These are phyloP conservation scores for Blastomussa wellsi DNA, from an alignment of 92 coral and sea anemone genomes.

Conservation along the genomic window DNA sequence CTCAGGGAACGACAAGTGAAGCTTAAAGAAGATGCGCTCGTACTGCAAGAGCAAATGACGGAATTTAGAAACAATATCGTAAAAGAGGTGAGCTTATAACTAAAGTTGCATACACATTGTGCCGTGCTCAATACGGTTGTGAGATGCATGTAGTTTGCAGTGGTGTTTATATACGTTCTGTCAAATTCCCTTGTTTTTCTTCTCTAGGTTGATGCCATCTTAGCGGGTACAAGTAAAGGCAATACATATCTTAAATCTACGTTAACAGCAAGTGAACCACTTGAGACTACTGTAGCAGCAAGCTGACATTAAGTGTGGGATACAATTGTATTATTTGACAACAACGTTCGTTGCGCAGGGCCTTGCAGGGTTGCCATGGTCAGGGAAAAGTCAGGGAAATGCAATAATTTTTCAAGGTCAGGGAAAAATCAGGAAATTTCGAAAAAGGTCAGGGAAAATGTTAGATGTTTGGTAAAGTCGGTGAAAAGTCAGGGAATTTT, in stretches of 20 bases:
- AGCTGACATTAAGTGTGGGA: constrained; percentile 10
- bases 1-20: constrained; percentile 85
- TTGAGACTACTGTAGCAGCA: constrained; percentile 27
- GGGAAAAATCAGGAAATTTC: too few relatives aligned
- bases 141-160: neutral
- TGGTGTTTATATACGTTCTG: neutral
- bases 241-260: constrained; percentile 69
- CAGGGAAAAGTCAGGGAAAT: too few relatives aligned
- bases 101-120: too few relatives aligned
- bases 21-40: constrained; percentile 79
- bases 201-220: constrained; percentile 84
- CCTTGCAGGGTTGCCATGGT: too few relatives aligned
- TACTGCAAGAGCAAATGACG: constrained; percentile 84
- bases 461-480: too few relatives aligned
- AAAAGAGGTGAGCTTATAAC: constrained; percentile 77
- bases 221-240: constrained; percentile 92
- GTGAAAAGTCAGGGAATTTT: too few relatives aligned
- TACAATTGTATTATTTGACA: neutral
- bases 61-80: constrained; percentile 85
- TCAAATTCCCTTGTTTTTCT: neutral
- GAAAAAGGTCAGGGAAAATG: too few relatives aligned
- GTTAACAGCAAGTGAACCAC: constrained; percentile 23
- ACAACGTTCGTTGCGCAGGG: too few relatives aligned
- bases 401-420: too few relatives aligned
- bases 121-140: neutral